Base-by-base conservation (phyloP, 1,140 invertebrate genomes). In the Vanessa atalanta region DNA sequence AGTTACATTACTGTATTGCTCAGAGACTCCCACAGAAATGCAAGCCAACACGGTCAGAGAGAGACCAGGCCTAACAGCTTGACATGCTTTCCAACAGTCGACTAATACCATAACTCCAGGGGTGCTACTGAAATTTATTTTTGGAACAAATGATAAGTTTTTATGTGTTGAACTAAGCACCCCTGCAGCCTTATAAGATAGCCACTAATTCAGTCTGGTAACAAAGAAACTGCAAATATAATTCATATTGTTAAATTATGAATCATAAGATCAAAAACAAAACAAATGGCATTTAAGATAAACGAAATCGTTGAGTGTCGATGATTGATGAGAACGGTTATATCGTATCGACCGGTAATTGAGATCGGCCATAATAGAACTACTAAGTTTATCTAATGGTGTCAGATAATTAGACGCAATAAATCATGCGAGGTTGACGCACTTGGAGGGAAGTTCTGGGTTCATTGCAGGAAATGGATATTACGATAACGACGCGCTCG, bases 391-490 rank as follows among this genome's bases (percentile, higher is more conserved):
- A 84, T 82, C 83, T 81, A 82, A 81, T 81, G 77, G 75, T 72
- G 77, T 66, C 73, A 65, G 73, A 79, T 88, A 86, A 84, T 85
- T 77, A 79, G 81, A 78, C 78, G 79, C 75, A 78, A 86, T 89
- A 85, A 87, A 89, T 89, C 85, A 89, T 82, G n/a, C 72, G 79
- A 79, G 81, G 75, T 84, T 79, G 84, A 79, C 81, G 79, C 75
- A 75, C 80, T 79, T 47, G 73, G 74, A 77, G 79, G 82, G 79
- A 83, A 80, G 79, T 69, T 50, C 31, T 57, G 73, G 79, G 72
- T 73, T 79, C 74, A 80, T 80, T 80, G 81, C 60, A 83, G 88
- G 88, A 90, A 88, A 85, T 90, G 83, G 81, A 82, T 88, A 86
- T 88, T 83, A 85, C 79, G 85, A 90, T 88, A 90, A 86, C 79